Evolutionary conservation across 1,140 invertebrate genomes (phyloP).

Genomic region (Euglossa dilemma): DNA sequence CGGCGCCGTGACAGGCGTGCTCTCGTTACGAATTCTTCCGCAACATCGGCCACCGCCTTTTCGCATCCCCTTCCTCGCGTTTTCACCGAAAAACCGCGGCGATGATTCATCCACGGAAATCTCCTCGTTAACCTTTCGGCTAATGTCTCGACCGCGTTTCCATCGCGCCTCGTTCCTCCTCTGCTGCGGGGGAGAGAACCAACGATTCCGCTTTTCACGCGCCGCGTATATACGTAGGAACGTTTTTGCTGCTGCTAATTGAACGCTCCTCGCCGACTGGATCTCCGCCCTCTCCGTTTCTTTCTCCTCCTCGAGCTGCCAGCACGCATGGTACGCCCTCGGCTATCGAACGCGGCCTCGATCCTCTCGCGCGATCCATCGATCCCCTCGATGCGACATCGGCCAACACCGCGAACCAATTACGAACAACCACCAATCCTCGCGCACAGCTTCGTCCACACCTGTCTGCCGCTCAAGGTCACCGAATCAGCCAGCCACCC

Average conservation of each 20-base stretch:
- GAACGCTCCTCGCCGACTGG: not conserved
- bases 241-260: slow-evolving; percentile 39
- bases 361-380: slow-evolving; percentile 1
- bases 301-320: not conserved
- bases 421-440: not conserved
- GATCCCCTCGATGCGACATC: not conserved
- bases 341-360: not conserved
- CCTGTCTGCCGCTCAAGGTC: slow-evolving; percentile 55
- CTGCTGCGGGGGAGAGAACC: not conserved
- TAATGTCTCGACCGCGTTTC: slow-evolving; percentile 9
- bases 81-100: not conserved
- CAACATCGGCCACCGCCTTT: slow-evolving; percentile 50
- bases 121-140: slow-evolving; percentile 14
- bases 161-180: slow-evolving; percentile 10
- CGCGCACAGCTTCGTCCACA: not conserved
- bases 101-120: slow-evolving; percentile 27
- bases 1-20: slow-evolving; percentile 21
- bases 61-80: not conserved
- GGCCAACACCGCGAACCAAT: not conserved
- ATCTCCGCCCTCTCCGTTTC: not conserved
- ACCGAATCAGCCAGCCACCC: slow-evolving; percentile 33
- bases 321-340: slow-evolving; percentile 30
- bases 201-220: not conserved
- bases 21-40: slow-evolving; percentile 39
- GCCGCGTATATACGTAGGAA: slow-evolving; percentile 10